A percentile compares a stretch with the other conserved stretches of the same genome.
phyloP scores from a whole-genome alignment of 2,888 invertebrate genomes.

The Heteromurus nitidus region DNA sequence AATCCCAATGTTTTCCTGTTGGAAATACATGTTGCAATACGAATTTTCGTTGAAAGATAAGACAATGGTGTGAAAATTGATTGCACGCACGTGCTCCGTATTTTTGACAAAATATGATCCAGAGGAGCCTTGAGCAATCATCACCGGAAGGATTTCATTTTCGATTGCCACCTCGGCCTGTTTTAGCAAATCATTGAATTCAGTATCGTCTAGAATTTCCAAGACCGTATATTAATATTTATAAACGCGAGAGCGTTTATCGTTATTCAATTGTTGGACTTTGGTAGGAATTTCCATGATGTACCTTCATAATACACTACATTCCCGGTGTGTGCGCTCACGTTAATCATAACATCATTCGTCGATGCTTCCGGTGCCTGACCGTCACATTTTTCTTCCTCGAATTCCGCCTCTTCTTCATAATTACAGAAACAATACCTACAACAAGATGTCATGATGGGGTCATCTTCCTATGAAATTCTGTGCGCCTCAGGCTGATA shows the following conservation, averaged over 20 bases:
- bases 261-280: neutral
- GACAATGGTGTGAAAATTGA: neutral
- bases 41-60: neutral
- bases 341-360: neutral
- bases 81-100: constrained; percentile 84
- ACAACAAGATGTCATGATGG: constrained; percentile 7
- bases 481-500: no score
- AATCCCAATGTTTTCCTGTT: constrained; percentile 94
- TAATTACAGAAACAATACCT: neutral
- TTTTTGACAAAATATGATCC: constrained; percentile 99
- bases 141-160: constrained; percentile 93
- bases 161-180: constrained; percentile 96
- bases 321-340: constrained; percentile 1
- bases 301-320: constrained; percentile 39
- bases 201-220: constrained; percentile 89
- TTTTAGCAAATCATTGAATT: constrained; percentile 90
- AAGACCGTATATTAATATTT: no score
- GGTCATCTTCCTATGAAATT: no score
- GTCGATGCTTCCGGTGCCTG: no score
- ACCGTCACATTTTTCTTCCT: neutral
- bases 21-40: neutral
- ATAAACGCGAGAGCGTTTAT: neutral
- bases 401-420: neutral
- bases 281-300: neutral
- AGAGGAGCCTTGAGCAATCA: constrained; percentile 99